These are phyloP conservation scores for Triplophysa dalaica DNA, from an alignment of 2,113 vertebrate species.

Conservation along the genomic window DNA sequence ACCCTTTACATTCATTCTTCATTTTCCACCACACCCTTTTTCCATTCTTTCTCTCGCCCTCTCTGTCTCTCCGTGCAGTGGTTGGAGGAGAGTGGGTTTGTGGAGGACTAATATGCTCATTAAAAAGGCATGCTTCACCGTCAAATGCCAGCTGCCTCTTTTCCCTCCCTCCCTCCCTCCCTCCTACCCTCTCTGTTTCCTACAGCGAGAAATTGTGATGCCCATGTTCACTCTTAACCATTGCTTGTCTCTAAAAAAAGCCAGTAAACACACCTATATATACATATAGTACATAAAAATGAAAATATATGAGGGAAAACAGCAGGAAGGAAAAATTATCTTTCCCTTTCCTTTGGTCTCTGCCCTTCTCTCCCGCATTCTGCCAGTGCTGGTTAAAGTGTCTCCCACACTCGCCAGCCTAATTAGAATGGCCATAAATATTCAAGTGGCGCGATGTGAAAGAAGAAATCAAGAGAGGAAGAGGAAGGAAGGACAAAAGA, in stretches of 20 bases:
- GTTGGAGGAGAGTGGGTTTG: constrained; percentile 64
- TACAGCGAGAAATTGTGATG: constrained; percentile 66
- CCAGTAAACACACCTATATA: constrained; percentile 7
- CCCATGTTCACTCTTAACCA: constrained; percentile 55
- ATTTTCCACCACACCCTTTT: constrained; percentile 34
- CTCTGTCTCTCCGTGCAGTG: constrained; percentile 50
- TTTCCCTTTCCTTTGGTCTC: constrained; percentile 46
- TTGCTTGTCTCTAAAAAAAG: constrained; percentile 54
- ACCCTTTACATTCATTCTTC: constrained; percentile 44
- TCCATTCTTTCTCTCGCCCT: constrained; percentile 23
- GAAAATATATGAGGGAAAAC: constrained; percentile 29
- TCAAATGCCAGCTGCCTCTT: constrained; percentile 72
- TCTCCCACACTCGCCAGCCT: constrained; percentile 60
- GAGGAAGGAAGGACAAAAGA: constrained; percentile 43
- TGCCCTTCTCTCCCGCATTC: constrained; percentile 44
- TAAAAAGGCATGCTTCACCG: constrained; percentile 74
- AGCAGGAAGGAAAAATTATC: constrained; percentile 4
- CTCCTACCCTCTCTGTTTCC: constrained; percentile 54
- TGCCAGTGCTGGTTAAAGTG: constrained; percentile 59
- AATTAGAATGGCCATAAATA: constrained; percentile 73
- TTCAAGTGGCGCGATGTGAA: constrained; percentile 63
- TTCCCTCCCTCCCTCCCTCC: background rate
- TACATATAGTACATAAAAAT: constrained; percentile 5
- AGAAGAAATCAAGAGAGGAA: constrained; percentile 48
- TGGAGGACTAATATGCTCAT: constrained; percentile 70